Evolutionary conservation across 1,140 invertebrate genomes (phyloP).

Genomic region (Microplitis mediator): DNA sequence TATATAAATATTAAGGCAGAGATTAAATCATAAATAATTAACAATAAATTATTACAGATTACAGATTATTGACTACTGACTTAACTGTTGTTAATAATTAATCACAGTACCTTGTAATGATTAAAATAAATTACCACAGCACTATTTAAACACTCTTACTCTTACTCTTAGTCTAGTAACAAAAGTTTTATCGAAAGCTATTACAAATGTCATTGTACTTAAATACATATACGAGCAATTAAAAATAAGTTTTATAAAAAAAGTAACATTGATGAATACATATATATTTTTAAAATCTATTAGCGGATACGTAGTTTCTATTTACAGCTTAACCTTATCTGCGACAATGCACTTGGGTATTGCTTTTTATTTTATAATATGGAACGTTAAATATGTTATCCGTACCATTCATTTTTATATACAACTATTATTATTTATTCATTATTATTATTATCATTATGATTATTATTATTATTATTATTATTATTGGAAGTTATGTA

Average conservation of each 20-base stretch:
- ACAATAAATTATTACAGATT: not conserved
- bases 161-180: too few relatives aligned
- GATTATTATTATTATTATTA: too few relatives aligned
- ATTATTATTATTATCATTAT: too few relatives aligned
- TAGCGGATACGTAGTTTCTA: conserved; percentile 16
- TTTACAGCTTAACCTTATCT: conserved; percentile 39
- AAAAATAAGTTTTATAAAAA: conserved; percentile 14
- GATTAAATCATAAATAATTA: not conserved
- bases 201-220: not conserved
- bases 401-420: not conserved
- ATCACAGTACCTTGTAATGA: too few relatives aligned
- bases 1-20: too few relatives aligned
- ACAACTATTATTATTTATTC: too few relatives aligned
- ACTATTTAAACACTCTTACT: too few relatives aligned
- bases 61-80: not conserved
- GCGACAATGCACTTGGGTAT: conserved; percentile 24
- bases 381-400: conserved; percentile 14
- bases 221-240: not conserved
- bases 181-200: not conserved
- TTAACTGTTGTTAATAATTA: too few relatives aligned
- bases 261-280: conserved; percentile 3
- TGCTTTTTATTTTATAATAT: conserved; percentile 28
- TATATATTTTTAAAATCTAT: conserved; percentile 16
- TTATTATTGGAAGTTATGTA: too few relatives aligned
- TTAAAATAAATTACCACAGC: too few relatives aligned